Percentiles rank a stretch among this genome's conserved stretches.
Conservation (phyloP, 2,888 invertebrate genomes). For the Anorthoa munda region DNA sequence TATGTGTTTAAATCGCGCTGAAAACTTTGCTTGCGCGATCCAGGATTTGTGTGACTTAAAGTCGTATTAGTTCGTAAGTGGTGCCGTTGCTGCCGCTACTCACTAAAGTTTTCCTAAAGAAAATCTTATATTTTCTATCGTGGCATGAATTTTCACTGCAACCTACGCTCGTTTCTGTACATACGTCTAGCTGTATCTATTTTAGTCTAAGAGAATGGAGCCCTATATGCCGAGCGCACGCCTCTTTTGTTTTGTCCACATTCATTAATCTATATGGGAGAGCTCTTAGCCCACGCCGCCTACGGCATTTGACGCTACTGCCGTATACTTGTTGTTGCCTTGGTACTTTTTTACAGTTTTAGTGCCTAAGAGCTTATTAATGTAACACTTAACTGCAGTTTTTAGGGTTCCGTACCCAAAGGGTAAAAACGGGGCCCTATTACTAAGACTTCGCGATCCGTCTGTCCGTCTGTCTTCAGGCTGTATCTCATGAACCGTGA, state of each 20-base stretch:
- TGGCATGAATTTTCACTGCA: slow-evolving; percentile 14
- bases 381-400: slow-evolving; percentile 2
- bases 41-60: no score
- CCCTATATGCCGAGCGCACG: slow-evolving; percentile 56
- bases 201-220: slow-evolving; percentile 54
- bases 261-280: slow-evolving; percentile 62
- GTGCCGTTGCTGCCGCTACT: no score
- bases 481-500: no score
- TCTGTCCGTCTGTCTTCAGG: no score
- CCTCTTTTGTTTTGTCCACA: slow-evolving; percentile 64
- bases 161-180: slow-evolving; percentile 14
- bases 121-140: neutral
- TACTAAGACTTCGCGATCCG: neutral
- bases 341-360: slow-evolving; percentile 39
- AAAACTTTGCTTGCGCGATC: no score
- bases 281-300: slow-evolving; percentile 53
- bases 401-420: no score
- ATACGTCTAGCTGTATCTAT: slow-evolving; percentile 42
- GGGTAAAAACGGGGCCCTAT: no score
- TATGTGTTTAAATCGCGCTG: no score
- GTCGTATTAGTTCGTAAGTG: no score
- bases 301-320: slow-evolving; percentile 22
- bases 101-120: slow-evolving; percentile 1
- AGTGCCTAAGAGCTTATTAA: slow-evolving; percentile 39
- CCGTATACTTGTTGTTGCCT: slow-evolving; percentile 7